A percentile compares a stretch with the other conserved stretches of the same genome.
These are phyloP conservation scores for Latrodectus elegans DNA, from an alignment of 2,888 invertebrate genomes.

Conservation along the genomic window DNA sequence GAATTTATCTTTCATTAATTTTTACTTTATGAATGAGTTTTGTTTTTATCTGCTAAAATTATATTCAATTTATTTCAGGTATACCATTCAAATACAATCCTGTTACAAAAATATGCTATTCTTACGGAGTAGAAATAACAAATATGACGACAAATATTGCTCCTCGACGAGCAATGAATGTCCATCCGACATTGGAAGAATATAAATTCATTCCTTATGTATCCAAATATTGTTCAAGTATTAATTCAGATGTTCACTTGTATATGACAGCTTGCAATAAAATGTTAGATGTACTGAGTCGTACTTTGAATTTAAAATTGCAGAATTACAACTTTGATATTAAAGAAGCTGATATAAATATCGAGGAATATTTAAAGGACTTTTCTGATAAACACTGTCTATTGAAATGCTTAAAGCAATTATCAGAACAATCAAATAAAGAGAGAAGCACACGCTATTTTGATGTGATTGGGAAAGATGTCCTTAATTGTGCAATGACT, in stretches of 20 bases:
- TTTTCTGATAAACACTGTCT: not conserved
- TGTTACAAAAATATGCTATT: constrained; percentile 18
- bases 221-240: not conserved
- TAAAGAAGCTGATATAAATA: not conserved
- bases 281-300: constrained; percentile 2
- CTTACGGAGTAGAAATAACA: constrained; percentile 44
- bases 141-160: constrained; percentile 17
- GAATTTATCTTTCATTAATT: not conserved
- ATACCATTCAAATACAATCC: constrained; percentile 37
- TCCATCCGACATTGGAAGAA: constrained; percentile 72
- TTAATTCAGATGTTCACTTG: not conserved
- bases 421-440: not conserved
- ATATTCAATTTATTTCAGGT: constrained; percentile 8
- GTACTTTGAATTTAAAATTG: not conserved
- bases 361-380: not conserved
- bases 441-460: not conserved
- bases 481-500: constrained; percentile 64
- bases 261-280: constrained; percentile 22
- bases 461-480: constrained; percentile 56
- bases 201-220: constrained; percentile 51
- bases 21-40: not conserved
- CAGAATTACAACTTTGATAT: not conserved
- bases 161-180: constrained; percentile 81
- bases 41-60: not conserved
- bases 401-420: not conserved